These are phyloP conservation scores for Pomacea maculata DNA, from an alignment of 1,140 invertebrate genomes.

Conservation along the genomic window DNA sequence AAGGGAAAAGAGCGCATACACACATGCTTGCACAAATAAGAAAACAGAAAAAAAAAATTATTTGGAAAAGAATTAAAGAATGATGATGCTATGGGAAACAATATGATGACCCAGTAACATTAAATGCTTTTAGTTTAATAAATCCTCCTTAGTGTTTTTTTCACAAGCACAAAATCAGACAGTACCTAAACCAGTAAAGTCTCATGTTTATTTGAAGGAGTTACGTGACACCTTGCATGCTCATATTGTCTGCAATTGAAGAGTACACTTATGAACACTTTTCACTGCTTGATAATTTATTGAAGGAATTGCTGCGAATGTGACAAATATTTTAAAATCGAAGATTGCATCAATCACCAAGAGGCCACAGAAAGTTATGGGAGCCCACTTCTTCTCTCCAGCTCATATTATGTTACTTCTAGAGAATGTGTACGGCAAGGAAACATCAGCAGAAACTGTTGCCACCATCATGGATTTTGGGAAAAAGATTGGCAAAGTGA, in stretches of 20 bases:
- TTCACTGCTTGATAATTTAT: not conserved
- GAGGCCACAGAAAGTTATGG: conserved; percentile 55
- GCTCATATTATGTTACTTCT: conserved; percentile 61
- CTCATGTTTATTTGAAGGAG: not conserved
- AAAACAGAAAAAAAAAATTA: no score
- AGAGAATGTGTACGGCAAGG: conserved; percentile 60
- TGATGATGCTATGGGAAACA: no score
- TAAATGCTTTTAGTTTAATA: no score
- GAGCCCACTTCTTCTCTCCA: conserved; percentile 65
- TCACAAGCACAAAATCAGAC: no score
- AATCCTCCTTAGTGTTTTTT: no score
- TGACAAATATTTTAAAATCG: conserved; percentile 1
- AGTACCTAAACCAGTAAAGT: no score
- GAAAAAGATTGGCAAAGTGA: conserved; percentile 60
- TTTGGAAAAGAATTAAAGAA: no score
- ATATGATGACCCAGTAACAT: no score
- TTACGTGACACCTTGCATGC: not conserved
- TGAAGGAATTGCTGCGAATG: no score
- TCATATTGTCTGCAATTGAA: not conserved
- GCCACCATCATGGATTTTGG: conserved; percentile 62
- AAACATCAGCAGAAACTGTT: conserved; percentile 60
- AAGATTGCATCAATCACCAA: conserved; percentile 59
- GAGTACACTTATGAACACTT: not conserved
- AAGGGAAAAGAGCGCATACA: no score
- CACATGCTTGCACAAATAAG: no score